Percentiles rank a stretch among this genome's conserved stretches.
Evolutionary conservation across 1,140 invertebrate species (phyloP).

Genomic region (Heterodera carotae): DNA sequence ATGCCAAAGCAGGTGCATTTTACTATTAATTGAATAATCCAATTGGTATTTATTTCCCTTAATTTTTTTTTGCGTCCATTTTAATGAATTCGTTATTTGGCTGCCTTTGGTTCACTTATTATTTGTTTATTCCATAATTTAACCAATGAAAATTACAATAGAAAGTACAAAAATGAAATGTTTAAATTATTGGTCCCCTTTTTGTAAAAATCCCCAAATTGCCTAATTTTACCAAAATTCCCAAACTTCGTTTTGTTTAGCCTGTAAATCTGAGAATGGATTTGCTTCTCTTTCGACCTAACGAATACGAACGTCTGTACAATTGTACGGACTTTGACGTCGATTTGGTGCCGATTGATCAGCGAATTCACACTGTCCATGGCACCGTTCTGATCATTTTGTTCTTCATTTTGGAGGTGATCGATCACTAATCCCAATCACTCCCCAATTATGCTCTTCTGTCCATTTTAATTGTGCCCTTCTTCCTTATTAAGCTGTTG

Average conservation of each 20-base stretch:
- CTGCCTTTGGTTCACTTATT: no score
- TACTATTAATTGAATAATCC: no score
- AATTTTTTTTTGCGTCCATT: neutral
- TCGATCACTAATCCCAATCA: no score
- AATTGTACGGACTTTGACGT: constrained; percentile 40
- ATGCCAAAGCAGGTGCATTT: no score
- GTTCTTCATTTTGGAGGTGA: constrained; percentile 36
- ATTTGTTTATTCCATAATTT: neutral
- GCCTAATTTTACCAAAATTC: neutral
- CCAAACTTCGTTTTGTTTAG: no score
- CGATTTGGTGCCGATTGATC: constrained; percentile 40
- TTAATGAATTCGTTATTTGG: neutral
- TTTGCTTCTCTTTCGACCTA: constrained; percentile 6
- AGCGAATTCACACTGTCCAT: constrained; percentile 28
- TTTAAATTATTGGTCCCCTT: no score
- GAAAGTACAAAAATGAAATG: no score
- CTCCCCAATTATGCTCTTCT: constrained; percentile 11
- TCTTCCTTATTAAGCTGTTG: constrained; percentile 33
- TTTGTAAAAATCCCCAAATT: no score
- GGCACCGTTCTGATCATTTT: constrained; percentile 24
- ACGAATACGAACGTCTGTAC: constrained; percentile 34
- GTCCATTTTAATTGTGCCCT: constrained; percentile 19
- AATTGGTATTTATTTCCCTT: neutral
- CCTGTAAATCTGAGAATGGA: constrained; percentile 29
- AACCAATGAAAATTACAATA: no score